phyloP scores from a whole-genome alignment of 2,888 invertebrate genomes.

The Coleophora deauratella region DNA sequence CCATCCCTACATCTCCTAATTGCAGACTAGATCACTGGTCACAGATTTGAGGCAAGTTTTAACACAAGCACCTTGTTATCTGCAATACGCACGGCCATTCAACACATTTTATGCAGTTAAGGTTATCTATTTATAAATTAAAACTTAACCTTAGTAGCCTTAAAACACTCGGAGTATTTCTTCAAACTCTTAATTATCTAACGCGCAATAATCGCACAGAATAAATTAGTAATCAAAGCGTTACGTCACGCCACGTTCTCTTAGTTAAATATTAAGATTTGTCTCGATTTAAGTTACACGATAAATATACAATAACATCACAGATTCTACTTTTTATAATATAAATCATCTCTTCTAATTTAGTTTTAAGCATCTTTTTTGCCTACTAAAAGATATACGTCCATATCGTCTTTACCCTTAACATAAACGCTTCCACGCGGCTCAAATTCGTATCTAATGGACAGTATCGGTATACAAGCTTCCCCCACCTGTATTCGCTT shows the following conservation, averaged over 20 bases:
- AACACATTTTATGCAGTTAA: constrained; percentile 30
- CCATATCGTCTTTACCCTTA: constrained; percentile 97
- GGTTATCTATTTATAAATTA: constrained; percentile 46
- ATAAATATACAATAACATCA: constrained; percentile 57
- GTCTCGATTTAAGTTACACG: constrained; percentile 31
- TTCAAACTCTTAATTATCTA: constrained; percentile 33
- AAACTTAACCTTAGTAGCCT: constrained; percentile 22
- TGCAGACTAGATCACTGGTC: constrained; percentile 66
- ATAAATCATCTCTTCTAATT: constrained; percentile 22
- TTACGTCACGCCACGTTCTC: neutral
- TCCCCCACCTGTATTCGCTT: constrained; percentile 89
- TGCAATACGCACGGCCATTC: constrained; percentile 23
- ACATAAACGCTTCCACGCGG: constrained; percentile 95
- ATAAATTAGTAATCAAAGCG: constrained; percentile 13
- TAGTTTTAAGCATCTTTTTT: constrained; percentile 60
- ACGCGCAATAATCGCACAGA: constrained; percentile 17
- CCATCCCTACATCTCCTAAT: constrained; percentile 34
- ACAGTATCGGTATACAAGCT: constrained; percentile 80
- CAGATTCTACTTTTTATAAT: constrained; percentile 61
- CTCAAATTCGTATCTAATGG: constrained; percentile 87
- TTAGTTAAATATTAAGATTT: constrained; percentile 5
- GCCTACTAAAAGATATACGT: constrained; percentile 83
- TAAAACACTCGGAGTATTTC: constrained; percentile 51
- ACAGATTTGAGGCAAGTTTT: constrained; percentile 61
- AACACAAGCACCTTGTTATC: constrained; percentile 21